Evolutionary conservation across 2,113 vertebrate genomes (phyloP).

Genomic region (Aleadryas rufinucha): DNA sequence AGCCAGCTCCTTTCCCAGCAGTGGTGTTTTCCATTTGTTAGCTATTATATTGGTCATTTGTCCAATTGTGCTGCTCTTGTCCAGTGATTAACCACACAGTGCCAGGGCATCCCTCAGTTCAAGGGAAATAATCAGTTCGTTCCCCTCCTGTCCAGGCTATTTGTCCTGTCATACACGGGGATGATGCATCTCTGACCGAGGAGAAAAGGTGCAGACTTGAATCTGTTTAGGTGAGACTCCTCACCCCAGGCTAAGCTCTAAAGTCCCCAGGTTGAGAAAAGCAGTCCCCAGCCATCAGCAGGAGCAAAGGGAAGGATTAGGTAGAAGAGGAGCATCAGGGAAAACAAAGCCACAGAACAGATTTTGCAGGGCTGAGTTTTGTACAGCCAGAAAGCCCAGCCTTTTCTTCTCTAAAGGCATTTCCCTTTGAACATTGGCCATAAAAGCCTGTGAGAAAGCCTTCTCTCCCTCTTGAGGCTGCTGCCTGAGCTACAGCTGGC

Average conservation of each 20-base stretch:
- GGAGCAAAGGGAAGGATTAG: background rate
- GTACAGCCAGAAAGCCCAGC: background rate
- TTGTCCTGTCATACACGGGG: background rate
- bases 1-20: background rate
- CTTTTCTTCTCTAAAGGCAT: constrained; percentile 50
- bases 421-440: constrained; percentile 31
- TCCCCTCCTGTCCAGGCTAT: background rate
- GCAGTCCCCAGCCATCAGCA: background rate
- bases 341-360: background rate
- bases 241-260: background rate
- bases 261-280: background rate
- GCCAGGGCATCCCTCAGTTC: background rate
- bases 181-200: background rate
- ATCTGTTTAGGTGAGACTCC: background rate
- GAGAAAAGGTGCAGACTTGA: background rate
- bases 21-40: background rate
- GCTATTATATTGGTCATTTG: background rate
- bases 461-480: constrained; percentile 48
- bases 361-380: background rate
- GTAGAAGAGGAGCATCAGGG: background rate
- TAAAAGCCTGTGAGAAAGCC: constrained; percentile 59
- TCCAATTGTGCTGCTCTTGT: background rate
- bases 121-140: background rate
- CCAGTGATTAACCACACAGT: background rate
- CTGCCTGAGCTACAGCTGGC: constrained; percentile 40